Conservation (phyloP, 2,113 vertebrate genomes). For the western clawed frog (Xenopus tropicalis) region DNA sequence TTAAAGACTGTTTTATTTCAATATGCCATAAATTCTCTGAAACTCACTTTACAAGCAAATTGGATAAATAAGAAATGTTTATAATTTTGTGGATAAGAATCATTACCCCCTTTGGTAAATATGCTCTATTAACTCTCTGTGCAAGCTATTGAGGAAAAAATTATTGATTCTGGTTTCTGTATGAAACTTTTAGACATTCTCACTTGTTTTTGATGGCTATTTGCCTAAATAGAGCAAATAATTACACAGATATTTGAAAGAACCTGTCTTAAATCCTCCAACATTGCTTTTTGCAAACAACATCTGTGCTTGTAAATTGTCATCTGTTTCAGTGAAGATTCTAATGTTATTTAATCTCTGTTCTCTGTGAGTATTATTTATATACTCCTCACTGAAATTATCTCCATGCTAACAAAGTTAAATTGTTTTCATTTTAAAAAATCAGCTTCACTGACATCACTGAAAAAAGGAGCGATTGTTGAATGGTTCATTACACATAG, state of each 20-base stretch:
- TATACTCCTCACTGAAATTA: slow-evolving; percentile 22
- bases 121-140: slow-evolving; percentile 9
- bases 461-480: not conserved
- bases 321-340: slow-evolving; percentile 25
- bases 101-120: too few relatives aligned
- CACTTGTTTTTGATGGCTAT: slow-evolving; percentile 12
- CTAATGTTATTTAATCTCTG: slow-evolving; percentile 35
- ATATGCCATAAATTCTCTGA: too few relatives aligned
- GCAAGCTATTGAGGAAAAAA: slow-evolving; percentile 25
- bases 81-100: too few relatives aligned
- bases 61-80: too few relatives aligned
- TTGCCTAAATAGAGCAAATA: slow-evolving; percentile 12
- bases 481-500: not conserved
- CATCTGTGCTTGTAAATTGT: slow-evolving; percentile 38
- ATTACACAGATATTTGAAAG: slow-evolving; percentile 6
- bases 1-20: too few relatives aligned
- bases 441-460: not conserved
- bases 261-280: slow-evolving; percentile 9
- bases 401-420: slow-evolving; percentile 25
- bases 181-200: slow-evolving; percentile 5
- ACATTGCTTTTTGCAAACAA: slow-evolving; percentile 22
- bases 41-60: too few relatives aligned
- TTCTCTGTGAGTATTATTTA: slow-evolving; percentile 32
- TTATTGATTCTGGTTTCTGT: slow-evolving; percentile 17
- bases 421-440: slow-evolving; percentile 28